Base-by-base conservation (phyloP, 2,797 vertebrate species). In the Sebastes elongatus region DNA sequence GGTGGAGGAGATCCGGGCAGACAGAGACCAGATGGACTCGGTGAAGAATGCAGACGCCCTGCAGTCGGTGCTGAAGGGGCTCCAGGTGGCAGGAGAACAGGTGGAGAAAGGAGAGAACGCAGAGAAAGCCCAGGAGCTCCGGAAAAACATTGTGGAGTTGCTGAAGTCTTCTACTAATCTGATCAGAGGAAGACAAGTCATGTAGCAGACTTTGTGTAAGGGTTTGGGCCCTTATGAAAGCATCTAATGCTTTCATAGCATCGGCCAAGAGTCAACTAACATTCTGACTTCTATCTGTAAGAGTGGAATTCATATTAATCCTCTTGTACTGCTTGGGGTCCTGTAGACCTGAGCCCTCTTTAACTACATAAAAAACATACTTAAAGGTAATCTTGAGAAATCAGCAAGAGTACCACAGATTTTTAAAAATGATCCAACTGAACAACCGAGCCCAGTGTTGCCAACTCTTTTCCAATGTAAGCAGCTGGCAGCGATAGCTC, bases 21-120 rank as follows among this genome's bases (percentile, higher is more conserved):
- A 95, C 71, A 88, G 55, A 9, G 91, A 94, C 62, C 94, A 95
- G 83, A 93, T 95, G 93, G 94, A 95, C 42, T 94, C 94, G 0
- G 91, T 95, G 71, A 95, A 90, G 81, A 95, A 95, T 2, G 94
- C 78, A 0, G 90, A 95, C 0, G 95, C 93, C 53, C 78, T 95
- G 61, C 87, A 84, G 62, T 94, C 91, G 0, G 91, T 95, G 64
- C 76, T 95, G 33, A 89, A 81, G 18, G 92, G 91, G 1, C 89
- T 96, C 7, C 74, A 80, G 72, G 70, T 83, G 57, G 73, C 76
- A 33, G 92, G 82, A 66, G 67, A 72, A 18, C 30, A 83, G 2
- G 62, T 74, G 18, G 85, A 84, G 28, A 76, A 82, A 53, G 80
- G 67, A 22, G 72, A 72, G 27, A 91, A 92, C 0, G 62, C 68